phyloP scores from a whole-genome alignment of 2,888 invertebrate genomes.

The Lordiphosa andalusiaca region DNA sequence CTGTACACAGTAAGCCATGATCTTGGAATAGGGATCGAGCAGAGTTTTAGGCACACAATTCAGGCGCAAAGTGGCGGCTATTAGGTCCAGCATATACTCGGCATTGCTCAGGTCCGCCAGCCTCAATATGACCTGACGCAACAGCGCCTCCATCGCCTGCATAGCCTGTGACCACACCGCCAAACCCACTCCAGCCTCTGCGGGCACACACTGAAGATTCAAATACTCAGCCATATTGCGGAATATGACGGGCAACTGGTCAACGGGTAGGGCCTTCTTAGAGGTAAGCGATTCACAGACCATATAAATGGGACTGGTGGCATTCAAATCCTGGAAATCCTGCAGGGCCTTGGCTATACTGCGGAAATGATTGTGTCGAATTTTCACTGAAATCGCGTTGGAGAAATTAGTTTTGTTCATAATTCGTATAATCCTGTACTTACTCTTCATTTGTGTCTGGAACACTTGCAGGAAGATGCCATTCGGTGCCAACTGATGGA shows the following conservation, averaged over 20 bases:
- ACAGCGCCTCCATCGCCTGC: slow-evolving; percentile 91
- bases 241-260: slow-evolving; percentile 88
- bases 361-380: slow-evolving; percentile 92
- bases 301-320: slow-evolving; percentile 95
- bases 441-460: slow-evolving; percentile 92
- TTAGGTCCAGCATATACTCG: slow-evolving; percentile 87
- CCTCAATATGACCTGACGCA: slow-evolving; percentile 88
- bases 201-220: slow-evolving; percentile 94
- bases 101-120: slow-evolving; percentile 87
- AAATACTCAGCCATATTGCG: slow-evolving; percentile 96
- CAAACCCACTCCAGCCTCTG: slow-evolving; percentile 87
- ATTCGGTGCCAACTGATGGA: slow-evolving; percentile 98
- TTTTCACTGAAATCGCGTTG: slow-evolving; percentile 66
- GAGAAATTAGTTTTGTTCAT: neutral
- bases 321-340: slow-evolving; percentile 97
- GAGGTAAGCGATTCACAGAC: slow-evolving; percentile 88
- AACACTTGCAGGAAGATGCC: slow-evolving; percentile 98
- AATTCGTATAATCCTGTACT: slow-evolving; percentile 20
- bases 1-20: slow-evolving; percentile 95
- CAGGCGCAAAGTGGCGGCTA: slow-evolving; percentile 89
- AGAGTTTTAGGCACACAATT: slow-evolving; percentile 87
- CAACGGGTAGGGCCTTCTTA: slow-evolving; percentile 87
- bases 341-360: slow-evolving; percentile 95
- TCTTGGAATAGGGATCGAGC: slow-evolving; percentile 97
- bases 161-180: slow-evolving; percentile 90